Evolutionary conservation across 2,113 vertebrate species (phyloP).

Genomic region (Platysternon megacephalum): DNA sequence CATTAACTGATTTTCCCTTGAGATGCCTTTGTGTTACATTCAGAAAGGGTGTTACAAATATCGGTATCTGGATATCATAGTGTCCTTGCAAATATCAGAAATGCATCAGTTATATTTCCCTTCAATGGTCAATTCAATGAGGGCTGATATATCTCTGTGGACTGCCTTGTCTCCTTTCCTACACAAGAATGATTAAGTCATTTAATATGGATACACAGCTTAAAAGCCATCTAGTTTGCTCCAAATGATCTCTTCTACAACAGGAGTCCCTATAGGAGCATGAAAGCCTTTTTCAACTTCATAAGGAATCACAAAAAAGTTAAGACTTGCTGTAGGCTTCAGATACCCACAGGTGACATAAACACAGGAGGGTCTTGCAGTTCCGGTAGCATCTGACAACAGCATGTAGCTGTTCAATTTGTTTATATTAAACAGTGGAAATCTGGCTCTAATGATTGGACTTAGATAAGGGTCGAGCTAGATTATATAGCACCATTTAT

Average conservation of each 20-base stretch:
- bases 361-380: neutral
- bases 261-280: conserved; percentile 24
- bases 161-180: conserved; percentile 53
- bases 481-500: neutral
- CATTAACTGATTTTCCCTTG: conserved; percentile 68
- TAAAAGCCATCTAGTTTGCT: conserved; percentile 55
- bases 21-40: conserved; percentile 42
- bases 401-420: neutral
- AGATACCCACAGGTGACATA: neutral
- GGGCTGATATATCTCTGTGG: conserved; percentile 48
- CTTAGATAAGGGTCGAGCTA: neutral
- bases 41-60: conserved; percentile 67
- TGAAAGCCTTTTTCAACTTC: conserved; percentile 12
- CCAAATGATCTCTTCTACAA: conserved; percentile 39
- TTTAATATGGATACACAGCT: conserved; percentile 49
- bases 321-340: conserved; percentile 23
- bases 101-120: conserved; percentile 62
- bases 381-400: no score
- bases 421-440: neutral
- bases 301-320: conserved; percentile 35
- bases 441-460: conserved; percentile 13
- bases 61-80: conserved; percentile 42
- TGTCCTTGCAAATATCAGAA: conserved; percentile 67
- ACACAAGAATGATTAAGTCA: conserved; percentile 61
- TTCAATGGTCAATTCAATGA: conserved; percentile 65